Percentiles rank a stretch among this genome's conserved stretches.
Conservation (phyloP, 2,797 vertebrate species). For the Carduelis carduelis region DNA sequence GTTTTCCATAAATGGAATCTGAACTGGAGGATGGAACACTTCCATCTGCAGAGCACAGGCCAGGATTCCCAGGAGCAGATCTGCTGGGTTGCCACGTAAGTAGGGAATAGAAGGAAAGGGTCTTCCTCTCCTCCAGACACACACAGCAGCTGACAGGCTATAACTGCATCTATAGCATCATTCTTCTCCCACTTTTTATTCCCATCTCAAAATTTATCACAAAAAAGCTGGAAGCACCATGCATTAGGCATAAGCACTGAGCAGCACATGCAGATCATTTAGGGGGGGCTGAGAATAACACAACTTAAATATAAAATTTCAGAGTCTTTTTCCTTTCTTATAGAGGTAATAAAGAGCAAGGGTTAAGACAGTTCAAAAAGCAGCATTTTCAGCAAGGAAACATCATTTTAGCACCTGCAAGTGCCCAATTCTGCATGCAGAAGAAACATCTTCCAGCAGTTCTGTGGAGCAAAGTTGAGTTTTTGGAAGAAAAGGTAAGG, state of each 20-base stretch:
- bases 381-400: neutral
- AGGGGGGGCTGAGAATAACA: neutral
- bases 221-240: neutral
- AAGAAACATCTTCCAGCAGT: neutral
- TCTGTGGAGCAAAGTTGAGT: neutral
- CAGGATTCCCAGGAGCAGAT: neutral
- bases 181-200: neutral
- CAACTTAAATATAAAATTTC: neutral
- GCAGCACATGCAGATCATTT: neutral
- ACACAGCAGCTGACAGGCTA: neutral
- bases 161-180: neutral
- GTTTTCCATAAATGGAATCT: slow-evolving; percentile 40
- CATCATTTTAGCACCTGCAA: neutral
- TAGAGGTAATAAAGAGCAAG: neutral
- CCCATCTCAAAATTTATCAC: neutral
- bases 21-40: neutral
- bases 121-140: neutral
- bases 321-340: neutral
- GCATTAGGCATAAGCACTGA: neutral
- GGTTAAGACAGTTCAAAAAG: neutral
- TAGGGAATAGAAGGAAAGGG: neutral
- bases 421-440: neutral
- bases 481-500: neutral
- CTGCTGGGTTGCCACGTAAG: neutral
- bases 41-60: neutral